Percentiles rank a stretch among this genome's conserved stretches.
Conservation (phyloP, 2,113 vertebrate species). For the Cebidichthys violaceus region DNA sequence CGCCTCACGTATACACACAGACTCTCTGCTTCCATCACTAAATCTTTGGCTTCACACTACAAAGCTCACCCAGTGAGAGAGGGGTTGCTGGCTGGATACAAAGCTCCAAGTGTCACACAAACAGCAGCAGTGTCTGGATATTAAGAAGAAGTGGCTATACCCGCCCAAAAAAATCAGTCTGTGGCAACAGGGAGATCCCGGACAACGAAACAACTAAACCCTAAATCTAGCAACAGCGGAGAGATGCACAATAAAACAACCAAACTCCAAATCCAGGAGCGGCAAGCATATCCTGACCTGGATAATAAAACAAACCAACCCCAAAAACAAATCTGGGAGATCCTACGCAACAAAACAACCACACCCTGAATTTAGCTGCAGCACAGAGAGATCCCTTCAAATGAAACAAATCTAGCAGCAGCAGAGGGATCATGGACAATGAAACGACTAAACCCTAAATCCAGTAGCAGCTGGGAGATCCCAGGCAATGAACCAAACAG, state of each 20-base stretch:
- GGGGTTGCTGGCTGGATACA: slow-evolving; percentile 46
- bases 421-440: slow-evolving; percentile 60
- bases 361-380: slow-evolving; percentile 62
- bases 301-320: slow-evolving; percentile 41
- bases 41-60: slow-evolving; percentile 57
- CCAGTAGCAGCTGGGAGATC: slow-evolving; percentile 73
- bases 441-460: slow-evolving; percentile 72
- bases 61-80: slow-evolving; percentile 49
- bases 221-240: slow-evolving; percentile 59
- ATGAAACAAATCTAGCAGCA: slow-evolving; percentile 65
- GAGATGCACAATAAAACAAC: slow-evolving; percentile 32
- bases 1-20: slow-evolving; percentile 35
- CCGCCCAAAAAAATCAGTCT: slow-evolving; percentile 52
- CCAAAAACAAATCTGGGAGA: slow-evolving; percentile 52
- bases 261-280: slow-evolving; percentile 51
- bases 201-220: slow-evolving; percentile 56
- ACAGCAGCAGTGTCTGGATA: slow-evolving; percentile 65
- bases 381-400: slow-evolving; percentile 40
- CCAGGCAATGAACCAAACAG: slow-evolving; percentile 69
- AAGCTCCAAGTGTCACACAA: slow-evolving; percentile 60
- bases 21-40: slow-evolving; percentile 54
- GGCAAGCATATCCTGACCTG: slow-evolving; percentile 25
- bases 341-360: slow-evolving; percentile 52
- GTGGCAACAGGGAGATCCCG: slow-evolving; percentile 40
- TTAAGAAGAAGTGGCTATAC: slow-evolving; percentile 52